Evolutionary conservation across 2,888 invertebrate species (phyloP).

Genomic region (Protonemura montana): DNA sequence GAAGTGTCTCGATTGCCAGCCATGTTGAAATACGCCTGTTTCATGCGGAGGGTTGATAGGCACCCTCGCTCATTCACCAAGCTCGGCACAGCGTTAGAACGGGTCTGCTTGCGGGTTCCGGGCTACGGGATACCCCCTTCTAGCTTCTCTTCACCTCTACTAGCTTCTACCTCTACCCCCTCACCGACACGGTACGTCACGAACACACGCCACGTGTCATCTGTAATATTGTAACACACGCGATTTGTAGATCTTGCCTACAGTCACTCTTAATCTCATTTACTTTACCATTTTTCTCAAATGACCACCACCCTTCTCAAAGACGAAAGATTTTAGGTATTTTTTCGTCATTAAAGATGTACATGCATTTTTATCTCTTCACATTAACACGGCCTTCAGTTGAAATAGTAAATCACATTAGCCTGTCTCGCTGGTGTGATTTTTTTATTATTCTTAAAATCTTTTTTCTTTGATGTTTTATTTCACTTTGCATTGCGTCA

Average conservation of each 20-base stretch:
- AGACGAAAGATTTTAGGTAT: not conserved
- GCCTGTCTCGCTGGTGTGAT: too few species aligned
- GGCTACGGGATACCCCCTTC: not conserved
- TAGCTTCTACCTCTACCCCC: not conserved
- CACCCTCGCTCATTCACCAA: not conserved
- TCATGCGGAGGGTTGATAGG: not conserved
- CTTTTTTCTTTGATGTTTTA: not conserved
- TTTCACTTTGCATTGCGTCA: not conserved
- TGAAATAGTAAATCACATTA: too few species aligned
- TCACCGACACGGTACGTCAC: not conserved
- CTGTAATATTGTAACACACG: not conserved
- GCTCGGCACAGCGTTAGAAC: not conserved
- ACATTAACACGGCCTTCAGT: not conserved
- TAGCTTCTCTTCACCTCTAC: not conserved
- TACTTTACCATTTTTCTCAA: conserved; percentile 7
- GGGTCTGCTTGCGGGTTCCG: not conserved
- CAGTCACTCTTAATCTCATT: conserved; percentile 12
- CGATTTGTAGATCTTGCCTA: not conserved
- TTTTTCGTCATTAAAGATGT: not conserved
- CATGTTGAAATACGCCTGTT: not conserved
- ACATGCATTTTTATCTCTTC: not conserved
- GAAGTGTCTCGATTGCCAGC: not conserved
- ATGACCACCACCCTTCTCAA: not conserved
- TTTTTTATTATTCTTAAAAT: not conserved
- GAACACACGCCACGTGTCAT: conserved; percentile 12